Evolutionary conservation across 2,888 invertebrate species (phyloP).

Genomic region (Sericinus montela): DNA sequence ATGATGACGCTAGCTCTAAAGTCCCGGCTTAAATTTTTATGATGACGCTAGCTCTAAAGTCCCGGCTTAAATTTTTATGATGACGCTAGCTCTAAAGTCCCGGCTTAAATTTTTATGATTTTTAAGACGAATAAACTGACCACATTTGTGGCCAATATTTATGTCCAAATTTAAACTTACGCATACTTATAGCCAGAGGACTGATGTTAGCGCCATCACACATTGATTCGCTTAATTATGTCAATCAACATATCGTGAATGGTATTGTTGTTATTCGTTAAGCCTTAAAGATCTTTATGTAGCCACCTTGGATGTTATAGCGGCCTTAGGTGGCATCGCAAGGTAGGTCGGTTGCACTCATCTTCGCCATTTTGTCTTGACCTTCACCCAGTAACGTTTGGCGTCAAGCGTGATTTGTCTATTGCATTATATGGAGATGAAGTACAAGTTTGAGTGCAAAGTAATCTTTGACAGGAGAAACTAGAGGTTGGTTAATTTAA

Average conservation of each 20-base stretch:
- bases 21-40: no score
- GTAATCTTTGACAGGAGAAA: neutral
- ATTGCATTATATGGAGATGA: conserved; percentile 12
- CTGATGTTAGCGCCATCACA: no score
- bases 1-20: no score
- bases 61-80: no score
- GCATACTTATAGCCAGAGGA: no score
- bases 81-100: no score
- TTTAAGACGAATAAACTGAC: no score
- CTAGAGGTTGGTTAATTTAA: no score
- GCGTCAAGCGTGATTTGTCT: conserved; percentile 10
- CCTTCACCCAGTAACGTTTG: conserved; percentile 33
- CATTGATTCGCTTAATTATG: neutral
- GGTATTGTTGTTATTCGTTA: conserved; percentile 1
- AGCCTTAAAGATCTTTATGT: conserved; percentile 13
- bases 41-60: no score
- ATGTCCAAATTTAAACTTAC: no score
- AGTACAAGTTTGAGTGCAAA: neutral
- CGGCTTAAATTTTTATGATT: no score
- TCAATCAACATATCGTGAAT: neutral
- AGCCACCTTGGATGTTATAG: conserved; percentile 12
- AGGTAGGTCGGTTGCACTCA: conserved; percentile 16
- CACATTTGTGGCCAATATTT: no score
- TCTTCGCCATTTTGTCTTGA: conserved; percentile 27
- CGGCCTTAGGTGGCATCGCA: conserved; percentile 12